Evolutionary conservation across 2,113 vertebrate species (phyloP), one percentile per base, ranked within the genome.

Genomic region (Lota lota): DNA sequence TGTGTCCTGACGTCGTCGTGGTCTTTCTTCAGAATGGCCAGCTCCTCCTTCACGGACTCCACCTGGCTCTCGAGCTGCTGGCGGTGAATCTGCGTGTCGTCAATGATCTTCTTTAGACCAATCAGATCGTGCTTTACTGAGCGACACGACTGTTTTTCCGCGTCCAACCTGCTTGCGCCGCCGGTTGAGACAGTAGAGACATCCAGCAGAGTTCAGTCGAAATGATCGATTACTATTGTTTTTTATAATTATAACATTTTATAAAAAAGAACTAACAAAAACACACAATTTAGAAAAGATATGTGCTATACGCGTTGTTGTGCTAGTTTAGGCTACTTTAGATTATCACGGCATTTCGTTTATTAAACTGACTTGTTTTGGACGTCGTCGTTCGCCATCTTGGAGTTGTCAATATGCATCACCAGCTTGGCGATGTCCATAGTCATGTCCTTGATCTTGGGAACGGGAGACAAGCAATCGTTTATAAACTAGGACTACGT

Each of bases 321-420:
- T 47, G 40, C 40, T 47, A 8, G 7, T 47, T 47, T 10, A 47
- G 40, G 12, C 40, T 47, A 47, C 11, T 47, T 10, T 12, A 47
- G 40, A 47, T 47, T 5, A 47, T 47, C 40, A 11, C n/a, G n/a
- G n/a, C n/a, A n/a, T n/a, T n/a, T n/a, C n/a, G n/a, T n/a, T 33
- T 47, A 47, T 47, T 8, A 47, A 47, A 66, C 88, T 76, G 67
- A 93, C 93, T 93, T 94, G 64, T 89, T 88, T 58, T 87, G 89
- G 67, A 92, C 92, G 80, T 93, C 93, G 0, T 90, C 83, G 0
- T 87, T 84, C 2, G 91, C 91, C 78, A 94, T 71, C 36, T 87
- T 87, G 68, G 70, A 72, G 77, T 91, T 93, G 67, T 93, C 90
- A 2, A 87, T 88, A 68, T 91, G 85, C 11, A 94, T 84, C 21